These are phyloP conservation scores for Rhegmatorhina hoffmannsi DNA, from an alignment of 2,113 vertebrate species.

Conservation along the genomic window DNA sequence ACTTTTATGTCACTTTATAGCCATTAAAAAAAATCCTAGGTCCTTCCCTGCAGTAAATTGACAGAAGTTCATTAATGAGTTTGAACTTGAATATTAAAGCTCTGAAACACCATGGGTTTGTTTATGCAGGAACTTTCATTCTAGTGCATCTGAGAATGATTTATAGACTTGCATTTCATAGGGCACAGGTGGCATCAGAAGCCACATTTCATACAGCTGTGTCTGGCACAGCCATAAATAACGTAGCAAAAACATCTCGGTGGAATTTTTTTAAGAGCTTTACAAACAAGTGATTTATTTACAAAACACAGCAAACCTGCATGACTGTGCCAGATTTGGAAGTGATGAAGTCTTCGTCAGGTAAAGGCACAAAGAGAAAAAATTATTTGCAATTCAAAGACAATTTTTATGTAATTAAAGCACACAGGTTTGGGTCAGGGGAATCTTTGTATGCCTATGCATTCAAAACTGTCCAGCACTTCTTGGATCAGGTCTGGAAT, in stretches of 20 bases:
- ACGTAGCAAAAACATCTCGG: neutral
- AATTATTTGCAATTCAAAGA: neutral
- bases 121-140: neutral
- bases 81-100: neutral
- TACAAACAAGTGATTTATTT: constrained; percentile 27
- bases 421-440: neutral
- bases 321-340: neutral
- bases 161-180: neutral
- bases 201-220: neutral
- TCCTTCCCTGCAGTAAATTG: neutral
- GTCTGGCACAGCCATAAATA: constrained; percentile 1
- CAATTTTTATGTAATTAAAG: neutral
- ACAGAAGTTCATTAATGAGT: neutral
- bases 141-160: neutral
- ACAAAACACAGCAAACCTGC: neutral
- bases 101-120: neutral
- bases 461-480: neutral
- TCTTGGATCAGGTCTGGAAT: neutral
- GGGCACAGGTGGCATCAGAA: constrained; percentile 18
- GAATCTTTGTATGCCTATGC: neutral
- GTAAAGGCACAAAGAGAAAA: neutral
- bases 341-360: neutral
- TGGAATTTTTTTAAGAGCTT: constrained; percentile 2
- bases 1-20: neutral
- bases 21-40: neutral